Evolutionary conservation across 2,113 vertebrate species (phyloP), one percentile per base, ranked within the genome.

Genomic region (Cyanoramphus novaezelandiae): DNA sequence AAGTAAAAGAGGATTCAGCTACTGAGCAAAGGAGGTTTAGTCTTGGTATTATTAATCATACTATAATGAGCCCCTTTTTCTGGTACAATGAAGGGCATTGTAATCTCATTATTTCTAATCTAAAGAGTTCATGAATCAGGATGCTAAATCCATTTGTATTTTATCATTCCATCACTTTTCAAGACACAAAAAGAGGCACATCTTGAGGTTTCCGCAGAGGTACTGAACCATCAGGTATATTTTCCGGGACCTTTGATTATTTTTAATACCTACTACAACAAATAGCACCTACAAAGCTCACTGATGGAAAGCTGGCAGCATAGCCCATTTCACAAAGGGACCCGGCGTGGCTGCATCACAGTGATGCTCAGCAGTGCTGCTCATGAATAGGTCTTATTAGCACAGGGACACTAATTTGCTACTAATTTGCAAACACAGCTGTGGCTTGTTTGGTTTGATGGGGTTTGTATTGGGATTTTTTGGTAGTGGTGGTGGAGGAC

Each of bases 381-480:
- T 64, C 24, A 62, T 24, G 28, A 46, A 64, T 47, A 84, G 35
- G 17, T 49, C 33, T 71, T 63, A 43, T 31, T 39, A 81, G 49
- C n/a, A 67, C 12, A 84, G 53, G 27, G 33, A 77, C 13, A 18
- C 11, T 71, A 7, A 53, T n/a, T 55, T 74, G 49, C 49, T 74
- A 31, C 15, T n/a, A 21, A 77, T 67, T 39, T 57, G 19, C 37
- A 49, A 63, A 77, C 7, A 41, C 4, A 35, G 19, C 24, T 53
- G 24, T 44, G 20, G 9, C 43, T 69, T 43, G 14, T 35, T 84
- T 43, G 25, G 11, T 74, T 84, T 80, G 24, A 11, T 44, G 46
- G 3, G 4, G 5, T 67, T 81, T 35, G 19, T 6, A 74, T 72
- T 1, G 1, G 0, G 1, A 0, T 0, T 27, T 33, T 69, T 50